These are phyloP conservation scores for Platycheirus rosarum DNA, from an alignment of 2,888 invertebrate genomes.

Conservation along the genomic window DNA sequence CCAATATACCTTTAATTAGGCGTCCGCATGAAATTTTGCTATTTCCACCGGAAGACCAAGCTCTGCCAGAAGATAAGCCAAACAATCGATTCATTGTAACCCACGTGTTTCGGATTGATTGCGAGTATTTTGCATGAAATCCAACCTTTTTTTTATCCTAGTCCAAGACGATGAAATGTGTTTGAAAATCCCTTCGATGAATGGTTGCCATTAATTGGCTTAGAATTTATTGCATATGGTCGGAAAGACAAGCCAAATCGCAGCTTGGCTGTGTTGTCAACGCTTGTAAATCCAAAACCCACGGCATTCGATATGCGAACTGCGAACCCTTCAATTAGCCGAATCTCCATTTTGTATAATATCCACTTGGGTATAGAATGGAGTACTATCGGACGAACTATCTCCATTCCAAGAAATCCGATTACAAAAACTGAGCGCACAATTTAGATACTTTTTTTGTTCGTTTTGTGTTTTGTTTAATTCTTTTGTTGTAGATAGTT, in stretches of 20 bases:
- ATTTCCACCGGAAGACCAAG: constrained; percentile 59
- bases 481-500: constrained; percentile 7
- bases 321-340: constrained; percentile 57
- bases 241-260: constrained; percentile 42
- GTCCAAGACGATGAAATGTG: constrained; percentile 52
- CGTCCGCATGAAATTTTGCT: constrained; percentile 9
- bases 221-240: constrained; percentile 35
- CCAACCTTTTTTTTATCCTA: not conserved
- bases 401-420: constrained; percentile 66
- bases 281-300: constrained; percentile 24
- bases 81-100: constrained; percentile 68
- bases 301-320: constrained; percentile 38
- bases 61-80: constrained; percentile 54
- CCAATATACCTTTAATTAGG: constrained; percentile 5
- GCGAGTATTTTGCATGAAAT: constrained; percentile 21
- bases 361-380: not conserved
- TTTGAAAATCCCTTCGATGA: constrained; percentile 56
- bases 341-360: constrained; percentile 19
- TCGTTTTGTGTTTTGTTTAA: constrained; percentile 1
- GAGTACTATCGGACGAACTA: constrained; percentile 14
- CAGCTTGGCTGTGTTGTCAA: constrained; percentile 30
- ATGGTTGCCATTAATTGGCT: constrained; percentile 65
- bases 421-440: constrained; percentile 69
- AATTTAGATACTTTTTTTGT: constrained; percentile 50
- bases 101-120: constrained; percentile 48